Evolutionary conservation across 2,113 vertebrate genomes (phyloP), one percentile per base, ranked within the genome.

Genomic region (Turdus rufiventris): DNA sequence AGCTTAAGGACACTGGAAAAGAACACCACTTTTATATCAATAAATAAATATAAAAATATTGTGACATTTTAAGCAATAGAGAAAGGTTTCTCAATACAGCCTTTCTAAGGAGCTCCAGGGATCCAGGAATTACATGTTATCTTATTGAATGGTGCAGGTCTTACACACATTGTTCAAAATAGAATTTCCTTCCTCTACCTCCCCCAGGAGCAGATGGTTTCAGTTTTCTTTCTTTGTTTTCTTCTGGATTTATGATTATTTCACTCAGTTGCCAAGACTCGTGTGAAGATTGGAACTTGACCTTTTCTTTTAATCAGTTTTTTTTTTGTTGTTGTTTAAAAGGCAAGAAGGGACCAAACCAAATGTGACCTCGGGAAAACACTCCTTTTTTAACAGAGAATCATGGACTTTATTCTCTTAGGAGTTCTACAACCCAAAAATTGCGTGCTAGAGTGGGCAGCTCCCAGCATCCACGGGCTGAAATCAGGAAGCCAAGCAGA

Each of bases 51-150:
- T 15, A 87, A 50, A 81, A 58, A 51, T 26, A 70, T 54, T 40
- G 62, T 91, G 92, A 82, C 81, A 78, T 93, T 95, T 91, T 78
- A 91, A 88, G 47, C 70, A 83, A 33, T 34, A 78, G 79, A 77
- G 36, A 84, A 56, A 81, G 40, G 25, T 77, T 89, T 71, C 76
- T 90, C 57, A 50, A 50, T 45, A 65, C 73, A 93, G 7, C 48
- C 21, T 93, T 94, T 74, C 57, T 53, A 48, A 91, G 77, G 73
- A 93, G 48, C 80, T 81, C 57, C 73, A 89, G 92, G 91, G 89
- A 78, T 89, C 53, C 86, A 77, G 81, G 91, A 77, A 81, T 92
- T 91, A 15, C 70, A 68, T 45, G 54, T 61, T 77, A 40, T 43
- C 56, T 31, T 77, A 78, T 71, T 94, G 86, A 94, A 89, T 75